Evolutionary conservation across 2,888 invertebrate genomes (phyloP).

Genomic region (Notodromas monacha): DNA sequence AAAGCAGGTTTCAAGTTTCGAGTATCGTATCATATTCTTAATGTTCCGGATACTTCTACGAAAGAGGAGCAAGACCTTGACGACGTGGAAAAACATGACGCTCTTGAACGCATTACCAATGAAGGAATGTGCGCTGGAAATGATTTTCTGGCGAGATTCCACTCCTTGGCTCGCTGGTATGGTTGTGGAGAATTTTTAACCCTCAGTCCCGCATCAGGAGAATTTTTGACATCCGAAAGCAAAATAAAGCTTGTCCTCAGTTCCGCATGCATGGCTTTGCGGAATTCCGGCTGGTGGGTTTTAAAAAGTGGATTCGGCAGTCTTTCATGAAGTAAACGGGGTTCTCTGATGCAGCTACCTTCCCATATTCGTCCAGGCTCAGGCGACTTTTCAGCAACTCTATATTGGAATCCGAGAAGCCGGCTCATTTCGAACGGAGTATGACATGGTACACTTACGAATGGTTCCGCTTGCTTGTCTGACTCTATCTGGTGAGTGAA

Average conservation of each 20-base stretch:
- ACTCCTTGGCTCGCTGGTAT: conserved; percentile 23
- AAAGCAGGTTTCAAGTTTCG: too few relatives aligned
- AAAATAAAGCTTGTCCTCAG: conserved; percentile 42
- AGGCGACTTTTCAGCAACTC: conserved; percentile 42
- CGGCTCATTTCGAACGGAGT: conserved; percentile 39
- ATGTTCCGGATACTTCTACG: too few relatives aligned
- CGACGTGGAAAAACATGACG: too few relatives aligned
- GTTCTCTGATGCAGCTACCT: conserved; percentile 22
- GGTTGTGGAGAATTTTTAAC: conserved; percentile 52
- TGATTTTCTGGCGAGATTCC: conserved; percentile 25
- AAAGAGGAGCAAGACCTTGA: too few relatives aligned
- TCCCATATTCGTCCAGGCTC: conserved; percentile 56
- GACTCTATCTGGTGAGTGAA: conserved; percentile 25
- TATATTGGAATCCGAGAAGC: conserved; percentile 47
- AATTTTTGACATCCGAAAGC: conserved; percentile 15
- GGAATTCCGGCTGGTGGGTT: conserved; percentile 35
- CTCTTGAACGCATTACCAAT: too few relatives aligned
- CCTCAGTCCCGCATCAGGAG: conserved; percentile 24
- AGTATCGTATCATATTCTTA: too few relatives aligned
- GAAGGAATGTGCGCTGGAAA: too few relatives aligned
- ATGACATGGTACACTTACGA: conserved; percentile 58
- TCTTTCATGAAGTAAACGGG: conserved; percentile 7
- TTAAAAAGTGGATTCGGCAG: neutral
- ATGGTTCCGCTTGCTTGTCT: conserved; percentile 42
- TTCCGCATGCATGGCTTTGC: conserved; percentile 44